Evolutionary conservation across 2,113 vertebrate species (phyloP), one percentile per base, ranked within the genome.

Genomic region (Electrona antarctica): DNA sequence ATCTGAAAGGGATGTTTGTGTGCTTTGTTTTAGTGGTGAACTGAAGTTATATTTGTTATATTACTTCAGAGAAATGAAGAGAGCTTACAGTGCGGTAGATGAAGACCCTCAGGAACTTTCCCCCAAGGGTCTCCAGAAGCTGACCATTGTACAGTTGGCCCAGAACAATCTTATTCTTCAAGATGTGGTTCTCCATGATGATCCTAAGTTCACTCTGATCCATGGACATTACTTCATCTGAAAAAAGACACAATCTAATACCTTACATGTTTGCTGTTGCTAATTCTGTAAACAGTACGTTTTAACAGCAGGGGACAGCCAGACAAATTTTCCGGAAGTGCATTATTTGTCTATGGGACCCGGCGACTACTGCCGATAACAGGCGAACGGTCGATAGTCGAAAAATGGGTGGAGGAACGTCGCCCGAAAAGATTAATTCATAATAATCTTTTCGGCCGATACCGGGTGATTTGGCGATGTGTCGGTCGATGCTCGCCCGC

Each of bases 121-220:
- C 98, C 70, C 92, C 94, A 0, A 98, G 88, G 52, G 97, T 98
- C 89, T 99, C 96, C 56, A 99, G 92, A 4, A 78, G 89, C 79
- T 99, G 97, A 63, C 97, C 98, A 21, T 97, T 98, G 91, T 96
- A 99, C 71, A 99, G 83, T 71, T 97, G 88, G 65, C 91, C 95
- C 54, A 99, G 94, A 3, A 92, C 91, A 71, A 98, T 52, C 89
- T 97, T 99, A 8, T 87, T 90, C 88, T 97, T 98, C 82, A 99
- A 69, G 77, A 99, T 93, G 75, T 99, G 98, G 87, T 94, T 98
- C 88, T 98, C 94, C 68, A 99, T 86, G 82, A 99, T 95, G 2
- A 92, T 78, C 84, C 59, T 96, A 45, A 98, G 94, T 51, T 92
- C 7, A 0, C 93, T 92, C 73, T 98, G 96, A 78, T 99, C 98